Conservation (phyloP, 2,797 vertebrate species). For the Onychomys leucogaster region DNA sequence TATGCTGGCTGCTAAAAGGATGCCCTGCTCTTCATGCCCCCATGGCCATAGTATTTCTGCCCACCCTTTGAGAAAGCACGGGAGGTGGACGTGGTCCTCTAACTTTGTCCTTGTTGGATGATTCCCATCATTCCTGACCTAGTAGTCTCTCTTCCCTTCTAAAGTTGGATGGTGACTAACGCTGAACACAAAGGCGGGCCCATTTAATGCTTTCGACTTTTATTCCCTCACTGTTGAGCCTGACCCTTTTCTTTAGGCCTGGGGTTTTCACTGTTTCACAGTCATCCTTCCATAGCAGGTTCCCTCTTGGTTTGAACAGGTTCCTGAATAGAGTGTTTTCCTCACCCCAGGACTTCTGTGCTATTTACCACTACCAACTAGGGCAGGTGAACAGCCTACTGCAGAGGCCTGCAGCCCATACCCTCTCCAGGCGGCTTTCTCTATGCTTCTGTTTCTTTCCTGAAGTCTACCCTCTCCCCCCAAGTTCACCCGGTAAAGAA, state of each 20-base stretch:
- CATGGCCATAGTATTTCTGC: not conserved
- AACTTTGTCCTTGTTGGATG: not conserved
- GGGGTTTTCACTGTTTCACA: conserved; percentile 36
- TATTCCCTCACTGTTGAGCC: not conserved
- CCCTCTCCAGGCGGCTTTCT: not conserved
- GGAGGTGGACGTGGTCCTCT: not conserved
- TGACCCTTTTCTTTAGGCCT: conserved; percentile 30
- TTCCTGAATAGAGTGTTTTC: conserved; percentile 63
- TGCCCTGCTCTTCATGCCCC: not conserved
- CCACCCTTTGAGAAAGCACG: not conserved
- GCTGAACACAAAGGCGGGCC: conserved; percentile 57
- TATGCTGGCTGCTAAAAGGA: not conserved
- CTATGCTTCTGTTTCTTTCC: not conserved
- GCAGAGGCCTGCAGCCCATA: not conserved
- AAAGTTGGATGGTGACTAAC: conserved; percentile 70
- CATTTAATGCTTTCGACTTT: conserved; percentile 30
- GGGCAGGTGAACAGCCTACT: conserved; percentile 16
- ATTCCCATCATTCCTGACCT: not conserved
- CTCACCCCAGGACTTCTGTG: conserved; percentile 8
- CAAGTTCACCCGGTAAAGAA: not conserved
- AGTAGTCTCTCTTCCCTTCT: conserved; percentile 28
- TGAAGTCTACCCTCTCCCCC: not conserved
- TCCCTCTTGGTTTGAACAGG: conserved; percentile 3
- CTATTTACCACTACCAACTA: conserved; percentile 43
- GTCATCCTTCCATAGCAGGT: conserved; percentile 40